These are phyloP conservation scores for Cacoxenus indagator DNA, from an alignment of 2,888 invertebrate genomes.

Conservation along the genomic window DNA sequence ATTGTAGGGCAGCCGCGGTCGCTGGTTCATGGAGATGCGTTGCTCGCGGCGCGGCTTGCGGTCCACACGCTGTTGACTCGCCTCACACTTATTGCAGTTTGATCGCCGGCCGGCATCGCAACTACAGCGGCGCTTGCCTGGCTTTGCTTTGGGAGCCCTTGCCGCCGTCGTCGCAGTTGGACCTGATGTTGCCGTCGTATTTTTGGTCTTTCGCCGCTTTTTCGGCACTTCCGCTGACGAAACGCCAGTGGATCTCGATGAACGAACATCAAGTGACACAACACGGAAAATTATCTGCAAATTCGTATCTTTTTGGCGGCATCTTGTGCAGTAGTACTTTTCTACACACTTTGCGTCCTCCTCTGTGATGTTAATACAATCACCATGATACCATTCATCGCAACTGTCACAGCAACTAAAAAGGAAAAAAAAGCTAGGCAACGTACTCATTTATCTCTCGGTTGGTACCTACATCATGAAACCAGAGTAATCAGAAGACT, in stretches of 20 bases:
- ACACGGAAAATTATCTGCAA: conserved; percentile 75
- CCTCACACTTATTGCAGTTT: conserved; percentile 69
- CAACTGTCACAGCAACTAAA: conserved; percentile 93
- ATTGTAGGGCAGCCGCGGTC: background rate
- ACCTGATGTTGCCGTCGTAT: background rate
- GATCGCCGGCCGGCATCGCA: conserved; percentile 78
- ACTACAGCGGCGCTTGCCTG: conserved; percentile 76
- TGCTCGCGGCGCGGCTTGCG: conserved; percentile 73
- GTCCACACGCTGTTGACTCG: conserved; percentile 65
- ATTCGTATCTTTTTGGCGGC: conserved; percentile 85
- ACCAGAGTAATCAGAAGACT: conserved; percentile 91
- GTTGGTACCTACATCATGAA: conserved; percentile 90
- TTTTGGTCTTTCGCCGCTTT: conserved; percentile 48
- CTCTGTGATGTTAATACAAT: conserved; percentile 95
- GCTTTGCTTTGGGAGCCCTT: conserved; percentile 34
- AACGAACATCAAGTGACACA: conserved; percentile 60
- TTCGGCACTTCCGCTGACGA: conserved; percentile 31
- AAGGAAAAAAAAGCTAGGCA: background rate
- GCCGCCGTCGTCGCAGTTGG: background rate
- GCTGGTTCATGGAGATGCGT: conserved; percentile 69
- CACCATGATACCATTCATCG: conserved; percentile 99
- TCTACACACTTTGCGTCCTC: conserved; percentile 93
- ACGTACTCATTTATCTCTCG: background rate
- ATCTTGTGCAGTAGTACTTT: conserved; percentile 91
- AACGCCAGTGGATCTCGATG: conserved; percentile 38